Evolutionary conservation across 1,140 invertebrate species (phyloP), one percentile per base, ranked within the genome.

Genomic region (Sarcophaga peregrina): DNA sequence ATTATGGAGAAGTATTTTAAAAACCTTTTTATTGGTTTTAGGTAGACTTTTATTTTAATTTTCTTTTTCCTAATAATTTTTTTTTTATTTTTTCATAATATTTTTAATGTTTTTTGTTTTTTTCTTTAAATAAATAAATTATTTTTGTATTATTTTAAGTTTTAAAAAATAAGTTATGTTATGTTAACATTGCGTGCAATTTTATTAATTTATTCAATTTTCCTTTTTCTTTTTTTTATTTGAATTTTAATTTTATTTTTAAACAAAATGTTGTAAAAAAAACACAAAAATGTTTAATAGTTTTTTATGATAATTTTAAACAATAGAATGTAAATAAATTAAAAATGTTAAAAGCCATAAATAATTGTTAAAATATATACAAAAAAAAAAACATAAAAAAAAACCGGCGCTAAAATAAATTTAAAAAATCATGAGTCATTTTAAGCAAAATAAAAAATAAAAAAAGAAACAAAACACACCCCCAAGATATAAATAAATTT

Each of bases 101-200:
- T 58, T 58, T 15, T 11, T 58, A 58, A 58, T 11, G 6, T 11
- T 58, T 13, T 13, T 54, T 54, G 15, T 54, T 54, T 10, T 58
- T 5, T 58, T 58, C 4, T 11, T 58, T 58, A 37, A 37, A 37
- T 37, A 37, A 37, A 37, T 37, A 37, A 37, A 37, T 37, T 37
- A 1, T 37, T 1, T 37, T 2, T 2, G 25, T 37, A 37, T 37
- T 37, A 37, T 37, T 37, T 37, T 37, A 37, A 37, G 4, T 1
- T 37, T 37, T 37, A 20, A 72, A 20, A 20, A 25, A 20, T 78
- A 78, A 78, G 75, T 50, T 37, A 78, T 78, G 75, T 78, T 78
- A 78, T 78, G 75, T 78, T 78, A 78, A 78, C 75, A 78, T 78
- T 78, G 75, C 75, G 75, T 78, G 75, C 75, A 78, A 78, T 78